phyloP scores from a whole-genome alignment of 2,888 invertebrate genomes.

The Ectemnius lituratus region DNA sequence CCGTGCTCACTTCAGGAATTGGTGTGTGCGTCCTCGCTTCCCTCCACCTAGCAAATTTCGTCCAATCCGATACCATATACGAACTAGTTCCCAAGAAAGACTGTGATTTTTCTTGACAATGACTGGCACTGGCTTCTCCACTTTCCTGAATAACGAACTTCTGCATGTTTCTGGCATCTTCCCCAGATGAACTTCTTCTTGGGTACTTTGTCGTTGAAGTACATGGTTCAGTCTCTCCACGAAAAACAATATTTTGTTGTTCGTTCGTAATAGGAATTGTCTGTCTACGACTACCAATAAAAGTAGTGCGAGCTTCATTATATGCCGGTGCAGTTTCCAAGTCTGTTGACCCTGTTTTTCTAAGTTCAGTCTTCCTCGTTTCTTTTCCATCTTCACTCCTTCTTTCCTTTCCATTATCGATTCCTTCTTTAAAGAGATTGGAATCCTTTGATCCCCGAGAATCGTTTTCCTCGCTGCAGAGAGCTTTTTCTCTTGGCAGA shows the following conservation, averaged over 20 bases:
- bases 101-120: too few relatives aligned
- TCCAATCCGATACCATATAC: not conserved
- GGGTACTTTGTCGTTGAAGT: slow-evolving; percentile 15
- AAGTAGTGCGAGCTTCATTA: not conserved
- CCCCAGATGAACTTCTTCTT: not conserved
- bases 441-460: not conserved
- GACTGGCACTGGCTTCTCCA: too few relatives aligned
- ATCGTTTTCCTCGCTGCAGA: not conserved
- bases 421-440: not conserved
- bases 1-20: not conserved
- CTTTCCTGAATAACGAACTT: not conserved
- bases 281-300: slow-evolving; percentile 13
- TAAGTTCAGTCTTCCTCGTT: not conserved
- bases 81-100: not conserved
- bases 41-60: not conserved
- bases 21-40: not conserved
- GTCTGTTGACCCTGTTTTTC: not conserved
- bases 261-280: slow-evolving; percentile 15
- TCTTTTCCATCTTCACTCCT: not conserved
- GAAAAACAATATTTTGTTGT: slow-evolving; percentile 22
- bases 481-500: too few relatives aligned
- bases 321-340: not conserved
- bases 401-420: not conserved
- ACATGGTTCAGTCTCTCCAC: not conserved
- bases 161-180: slow-evolving; percentile 4